Evolutionary conservation across 2,888 invertebrate species (phyloP), one percentile per base, ranked within the genome.

Genomic region (Rhamphomyia laevipes): DNA sequence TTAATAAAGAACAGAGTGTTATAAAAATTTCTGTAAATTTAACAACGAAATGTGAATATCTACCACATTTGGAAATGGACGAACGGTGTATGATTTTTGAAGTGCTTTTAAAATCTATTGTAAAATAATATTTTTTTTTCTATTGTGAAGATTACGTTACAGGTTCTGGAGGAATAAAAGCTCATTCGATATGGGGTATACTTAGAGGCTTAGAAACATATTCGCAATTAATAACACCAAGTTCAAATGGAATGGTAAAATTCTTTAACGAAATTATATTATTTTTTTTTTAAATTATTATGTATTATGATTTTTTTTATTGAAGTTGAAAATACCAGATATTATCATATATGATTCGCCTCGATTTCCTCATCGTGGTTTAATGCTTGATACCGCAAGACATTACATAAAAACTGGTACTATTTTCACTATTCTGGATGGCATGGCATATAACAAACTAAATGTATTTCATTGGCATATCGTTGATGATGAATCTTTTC

Each of bases 401-500:
- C 95, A 95, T 69, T 95, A 77, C 63, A 70, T 92, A n/a, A 80
- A 85, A 0, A 65, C 85, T 40, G 61, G 68, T 1, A 78, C 78
- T 47, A 80, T 94, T 49, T 65, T 78, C 27, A 67, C 74, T 48
- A 80, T 76, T 0, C 61, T 94, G 58, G 89, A 93, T 55, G 86
- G 86, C 0, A 89, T 94, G 90, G 76, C 84, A 0, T 86, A 86
- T 67, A 93, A 91, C 65, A 95, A 95, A 70, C 69, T 93, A 63
- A 95, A 95, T 66, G 88, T 93, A 1, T 81, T 95, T 53, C 94
- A 95, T 66, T 95, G 94, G 94, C 95, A 95, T 65, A 86, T 95
- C 45, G 86, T 87, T 0, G 95, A 95, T 66, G 92, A 93, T 64
- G 86, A 89, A 61, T 87, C 92, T 54, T 95, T 95, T 65, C 93